phyloP scores from a whole-genome alignment of 2,113 vertebrate species.

The Cisticola juncidis region DNA sequence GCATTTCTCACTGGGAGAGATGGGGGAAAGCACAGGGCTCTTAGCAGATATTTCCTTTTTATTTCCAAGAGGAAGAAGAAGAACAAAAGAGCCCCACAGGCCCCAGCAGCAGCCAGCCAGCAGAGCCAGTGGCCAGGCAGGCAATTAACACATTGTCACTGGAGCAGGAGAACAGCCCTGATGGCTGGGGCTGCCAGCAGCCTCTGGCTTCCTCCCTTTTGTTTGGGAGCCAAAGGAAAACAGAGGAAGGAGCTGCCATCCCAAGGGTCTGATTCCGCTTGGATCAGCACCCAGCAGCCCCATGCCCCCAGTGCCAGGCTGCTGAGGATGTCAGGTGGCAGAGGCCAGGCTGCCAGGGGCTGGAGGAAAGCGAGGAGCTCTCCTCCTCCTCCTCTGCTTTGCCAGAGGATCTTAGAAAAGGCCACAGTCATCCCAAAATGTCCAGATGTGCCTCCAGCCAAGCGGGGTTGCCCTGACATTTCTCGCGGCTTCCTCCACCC shows the following conservation, averaged over 20 bases:
- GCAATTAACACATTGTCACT: not conserved
- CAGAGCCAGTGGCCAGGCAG: not conserved
- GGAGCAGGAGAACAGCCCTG: not conserved
- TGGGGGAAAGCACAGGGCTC: not conserved
- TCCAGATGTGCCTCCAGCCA: not conserved
- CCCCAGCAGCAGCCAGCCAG: not conserved
- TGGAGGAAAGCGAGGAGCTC: not conserved
- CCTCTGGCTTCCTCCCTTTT: not conserved
- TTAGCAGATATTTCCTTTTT: not conserved
- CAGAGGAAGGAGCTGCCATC: not conserved
- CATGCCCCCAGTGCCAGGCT: not conserved
- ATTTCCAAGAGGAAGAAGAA: not conserved
- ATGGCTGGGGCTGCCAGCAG: not conserved
- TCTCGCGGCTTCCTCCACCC: not conserved
- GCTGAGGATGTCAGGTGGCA: not conserved
- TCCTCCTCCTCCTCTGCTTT: not conserved
- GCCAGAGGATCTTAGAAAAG: not conserved
- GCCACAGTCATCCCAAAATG: not conserved
- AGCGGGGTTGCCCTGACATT: not conserved
- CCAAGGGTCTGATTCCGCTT: not conserved
- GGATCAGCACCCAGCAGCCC: not conserved
- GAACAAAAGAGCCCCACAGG: not conserved
- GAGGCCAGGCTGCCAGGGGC: not conserved
- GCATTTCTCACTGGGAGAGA: not conserved
- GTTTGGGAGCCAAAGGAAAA: not conserved